Percentiles rank a stretch among this genome's conserved stretches.
Evolutionary conservation across 1,140 invertebrate species (phyloP).

Genomic region (Ruditapes philippinarum): DNA sequence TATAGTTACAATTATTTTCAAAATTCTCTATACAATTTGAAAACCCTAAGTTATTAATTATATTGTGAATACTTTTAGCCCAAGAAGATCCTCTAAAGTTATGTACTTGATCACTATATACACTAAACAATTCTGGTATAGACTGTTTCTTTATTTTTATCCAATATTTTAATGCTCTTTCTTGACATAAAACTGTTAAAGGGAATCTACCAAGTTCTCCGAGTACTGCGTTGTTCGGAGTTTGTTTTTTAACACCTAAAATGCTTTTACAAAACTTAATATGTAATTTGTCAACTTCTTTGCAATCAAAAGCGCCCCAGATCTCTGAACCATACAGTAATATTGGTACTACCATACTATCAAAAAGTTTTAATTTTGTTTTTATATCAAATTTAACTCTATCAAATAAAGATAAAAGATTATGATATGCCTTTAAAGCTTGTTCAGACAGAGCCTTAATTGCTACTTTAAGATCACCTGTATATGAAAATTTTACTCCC

Average conservation of each 20-base stretch:
- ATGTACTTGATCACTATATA: neutral
- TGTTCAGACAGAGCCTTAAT: neutral
- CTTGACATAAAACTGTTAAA: slow-evolving; percentile 8
- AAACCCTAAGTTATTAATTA: neutral
- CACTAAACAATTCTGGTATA: neutral
- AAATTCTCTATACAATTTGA: neutral
- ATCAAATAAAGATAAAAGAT: neutral
- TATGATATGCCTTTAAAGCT: neutral
- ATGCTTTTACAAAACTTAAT: neutral
- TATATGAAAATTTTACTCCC: neutral
- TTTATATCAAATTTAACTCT: neutral
- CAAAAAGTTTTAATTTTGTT: neutral
- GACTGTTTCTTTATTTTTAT: neutral
- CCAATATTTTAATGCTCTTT: slow-evolving; percentile 18
- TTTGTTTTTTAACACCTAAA: neutral
- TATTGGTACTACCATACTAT: neutral
- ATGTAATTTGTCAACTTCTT: neutral
- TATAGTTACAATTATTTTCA: neutral
- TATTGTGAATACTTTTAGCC: neutral
- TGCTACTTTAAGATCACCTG: neutral
- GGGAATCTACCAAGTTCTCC: neutral
- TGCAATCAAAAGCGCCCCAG: neutral
- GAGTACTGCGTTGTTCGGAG: neutral
- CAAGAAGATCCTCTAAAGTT: neutral
- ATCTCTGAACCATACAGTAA: neutral